Conservation (phyloP, 1,140 invertebrate species). For the Euwallacea similis region DNA sequence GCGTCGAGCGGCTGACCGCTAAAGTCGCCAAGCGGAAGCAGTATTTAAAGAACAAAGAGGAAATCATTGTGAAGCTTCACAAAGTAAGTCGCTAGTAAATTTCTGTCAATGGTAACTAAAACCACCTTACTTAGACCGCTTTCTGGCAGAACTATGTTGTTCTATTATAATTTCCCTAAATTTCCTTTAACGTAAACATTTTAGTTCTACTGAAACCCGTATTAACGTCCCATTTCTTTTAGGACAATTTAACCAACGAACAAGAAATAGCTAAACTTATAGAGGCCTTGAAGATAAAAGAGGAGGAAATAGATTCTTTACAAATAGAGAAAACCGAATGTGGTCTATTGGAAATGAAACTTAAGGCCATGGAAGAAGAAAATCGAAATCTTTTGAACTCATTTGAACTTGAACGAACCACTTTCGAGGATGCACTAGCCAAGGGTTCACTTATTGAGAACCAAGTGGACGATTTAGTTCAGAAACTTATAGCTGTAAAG, state of each 20-base stretch:
- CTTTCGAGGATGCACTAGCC: conserved; percentile 27
- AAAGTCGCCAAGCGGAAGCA: conserved; percentile 52
- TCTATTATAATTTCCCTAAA: too few relatives aligned
- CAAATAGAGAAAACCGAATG: conserved; percentile 51
- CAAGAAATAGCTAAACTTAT: conserved; percentile 26
- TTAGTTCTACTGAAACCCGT: too few relatives aligned
- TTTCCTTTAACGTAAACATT: too few relatives aligned
- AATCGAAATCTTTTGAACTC: conserved; percentile 34
- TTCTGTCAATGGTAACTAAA: too few relatives aligned
- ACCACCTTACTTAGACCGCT: too few relatives aligned
- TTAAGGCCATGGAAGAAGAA: conserved; percentile 38
- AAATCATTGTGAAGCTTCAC: conserved; percentile 39
- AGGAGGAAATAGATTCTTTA: conserved; percentile 38
- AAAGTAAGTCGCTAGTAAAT: conserved; percentile 41
- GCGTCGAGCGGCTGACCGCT: conserved; percentile 50
- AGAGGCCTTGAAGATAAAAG: conserved; percentile 40
- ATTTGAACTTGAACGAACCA: conserved; percentile 34
- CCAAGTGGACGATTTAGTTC: conserved; percentile 33
- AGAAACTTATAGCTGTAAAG: conserved; percentile 18
- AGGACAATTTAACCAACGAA: conserved; percentile 31
- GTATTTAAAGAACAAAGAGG: conserved; percentile 36
- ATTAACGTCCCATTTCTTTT: neutral
- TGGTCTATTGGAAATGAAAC: conserved; percentile 45
- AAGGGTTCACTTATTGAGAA: conserved; percentile 22
- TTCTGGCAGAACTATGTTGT: too few relatives aligned